Evolutionary conservation across 2,888 invertebrate species (phyloP).

Genomic region (Cataglyphis rosenhaueri): DNA sequence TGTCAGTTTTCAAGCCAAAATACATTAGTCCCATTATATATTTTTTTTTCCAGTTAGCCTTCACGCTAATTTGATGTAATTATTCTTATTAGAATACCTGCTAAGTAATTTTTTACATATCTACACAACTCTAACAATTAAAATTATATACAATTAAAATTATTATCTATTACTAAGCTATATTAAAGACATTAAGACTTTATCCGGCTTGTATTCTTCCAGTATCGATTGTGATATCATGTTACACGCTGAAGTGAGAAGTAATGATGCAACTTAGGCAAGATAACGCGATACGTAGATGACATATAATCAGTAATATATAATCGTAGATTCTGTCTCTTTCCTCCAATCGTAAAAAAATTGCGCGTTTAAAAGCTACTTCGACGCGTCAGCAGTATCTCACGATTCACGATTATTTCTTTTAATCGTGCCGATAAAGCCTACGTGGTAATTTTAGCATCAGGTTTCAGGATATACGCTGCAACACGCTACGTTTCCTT

Average conservation of each 20-base stretch:
- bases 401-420: constrained; percentile 22
- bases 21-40: not conserved
- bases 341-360: not conserved
- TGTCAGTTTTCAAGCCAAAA: not conserved
- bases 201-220: not conserved
- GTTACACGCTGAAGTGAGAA: constrained; percentile 19
- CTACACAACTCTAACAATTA: not conserved
- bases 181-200: not conserved
- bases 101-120: not conserved
- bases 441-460: constrained; percentile 38
- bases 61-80: not conserved
- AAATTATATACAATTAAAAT: not conserved
- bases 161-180: not conserved
- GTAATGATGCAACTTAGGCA: constrained; percentile 14
- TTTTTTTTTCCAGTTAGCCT: not conserved
- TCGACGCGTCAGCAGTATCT: not conserved
- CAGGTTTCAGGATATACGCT: constrained; percentile 27
- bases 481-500: constrained; percentile 7
- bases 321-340: not conserved
- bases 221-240: not conserved
- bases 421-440: constrained; percentile 26
- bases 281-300: constrained; percentile 28
- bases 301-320: constrained; percentile 17
- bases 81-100: not conserved
- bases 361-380: constrained; percentile 27